Base-by-base conservation (phyloP, 2,888 invertebrate genomes). In the Athetis lepigone region DNA sequence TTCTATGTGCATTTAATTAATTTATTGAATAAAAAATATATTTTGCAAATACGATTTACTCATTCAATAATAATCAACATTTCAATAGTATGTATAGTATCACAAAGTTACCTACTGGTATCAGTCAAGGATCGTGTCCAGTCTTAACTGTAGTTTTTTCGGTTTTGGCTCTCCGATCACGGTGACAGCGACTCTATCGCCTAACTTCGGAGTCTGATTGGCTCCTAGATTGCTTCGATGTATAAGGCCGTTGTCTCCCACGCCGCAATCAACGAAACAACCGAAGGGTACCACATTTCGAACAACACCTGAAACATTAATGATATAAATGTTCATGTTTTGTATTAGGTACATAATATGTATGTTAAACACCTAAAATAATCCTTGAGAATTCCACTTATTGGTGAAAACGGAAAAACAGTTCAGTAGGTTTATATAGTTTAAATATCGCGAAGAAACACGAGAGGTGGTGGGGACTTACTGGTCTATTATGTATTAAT, bases 251-350 rank as follows among this genome's bases (percentile, higher is more conserved):
- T 96, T 95, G 51, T 90, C 95, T 21, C 96, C 97, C 0, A 98
- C 96, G 0, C 98, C 98, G 74, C 98, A 96, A 86, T 99, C 99
- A 0, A 98, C 97, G 91, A 99, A 99, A 54, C 97, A 97, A 0
- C 99, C 99, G 89, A 99, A 99, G 70, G 98, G 97, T 0, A 98
- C 98, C 0, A 98, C 97, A 89, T 99, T 99, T 16, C 96, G 96
- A 1, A 99, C 97, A 1, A 97, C 96, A n/a, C 99, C 98, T 96
- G 78, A 2, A 89, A 87, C n/a, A 9, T 50, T 27, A 1, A 29
- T 13, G 4, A 7, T 21, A 11, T 29, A 2, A 27, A 27, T 40
- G 25, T 60, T 16, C n/a, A 19, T 21, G 39, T 6, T n/a, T n/a
- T n/a, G n/a, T n/a, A n/a, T n/a, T n/a, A n/a, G n/a, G n/a, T n/a